phyloP scores from a whole-genome alignment of 2,113 vertebrate species.

The Haemorhous mexicanus region DNA sequence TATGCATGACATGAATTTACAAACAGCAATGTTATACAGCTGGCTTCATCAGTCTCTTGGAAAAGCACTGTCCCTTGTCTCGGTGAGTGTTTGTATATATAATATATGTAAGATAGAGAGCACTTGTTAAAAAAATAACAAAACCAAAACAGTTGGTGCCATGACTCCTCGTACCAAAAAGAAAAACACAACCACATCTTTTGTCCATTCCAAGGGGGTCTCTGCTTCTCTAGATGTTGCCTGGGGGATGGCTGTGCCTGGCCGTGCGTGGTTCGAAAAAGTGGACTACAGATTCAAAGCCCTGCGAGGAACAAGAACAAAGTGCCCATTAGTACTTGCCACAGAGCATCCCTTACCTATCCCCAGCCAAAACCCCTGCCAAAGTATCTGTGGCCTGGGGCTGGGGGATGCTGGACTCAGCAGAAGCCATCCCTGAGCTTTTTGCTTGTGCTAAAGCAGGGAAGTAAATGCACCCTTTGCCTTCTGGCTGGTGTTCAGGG shows the following conservation, averaged over 20 bases:
- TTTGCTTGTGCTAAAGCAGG: not conserved
- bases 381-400: not conserved
- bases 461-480: not conserved
- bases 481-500: not conserved
- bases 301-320: not conserved
- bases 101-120: constrained; percentile 72
- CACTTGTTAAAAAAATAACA: constrained; percentile 66
- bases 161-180: constrained; percentile 66
- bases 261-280: not conserved
- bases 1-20: constrained; percentile 84
- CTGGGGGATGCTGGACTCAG: not conserved
- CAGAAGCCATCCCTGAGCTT: not conserved
- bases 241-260: constrained; percentile 2
- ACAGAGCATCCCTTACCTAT: not conserved
- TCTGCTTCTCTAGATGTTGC: constrained; percentile 21
- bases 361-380: not conserved
- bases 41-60: constrained; percentile 74
- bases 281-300: not conserved
- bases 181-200: constrained; percentile 50
- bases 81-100: constrained; percentile 69
- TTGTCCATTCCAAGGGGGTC: not conserved
- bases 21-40: constrained; percentile 76
- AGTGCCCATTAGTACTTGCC: not conserved
- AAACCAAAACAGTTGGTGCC: constrained; percentile 62
- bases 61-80: constrained; percentile 72